Evolutionary conservation across 2,113 vertebrate genomes (phyloP), one percentile per base, ranked within the genome.

Genomic region (Lutjanus erythropterus): DNA sequence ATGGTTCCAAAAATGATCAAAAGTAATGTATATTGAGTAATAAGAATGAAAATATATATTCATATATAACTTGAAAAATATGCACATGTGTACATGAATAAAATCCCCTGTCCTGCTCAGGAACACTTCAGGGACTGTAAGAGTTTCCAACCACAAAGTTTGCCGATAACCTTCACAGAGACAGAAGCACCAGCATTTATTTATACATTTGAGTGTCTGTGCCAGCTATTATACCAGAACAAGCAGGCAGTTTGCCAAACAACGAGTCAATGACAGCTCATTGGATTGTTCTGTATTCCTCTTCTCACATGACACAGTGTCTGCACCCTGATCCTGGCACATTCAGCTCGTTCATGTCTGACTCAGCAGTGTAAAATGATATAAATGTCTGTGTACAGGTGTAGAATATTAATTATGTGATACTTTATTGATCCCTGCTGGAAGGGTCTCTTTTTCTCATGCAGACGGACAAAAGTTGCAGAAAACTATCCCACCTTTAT

Each of bases 161-260:
- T 56, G 56, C 73, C 2, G 8, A 31, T 19, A 41, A 19, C 68
- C 47, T 73, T 37, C 9, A 5, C 39, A 33, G 27, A 50, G 9
- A 11, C 19, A 6, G n/a, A 39, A 19, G 46, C 44, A 6, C 19
- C 31, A 44, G 52, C 52, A 21, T 47, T 65, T 35, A 14, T 58
- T 71, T 44, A 23, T 55, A 23, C 16, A 2, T 74, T 55, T 72
- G 33, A 1, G 35, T 31, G 2, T 33, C 31, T 19, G 52, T 59
- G 27, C 37, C 68, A 44, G 44, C 44, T n/a, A 2, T 69, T 46
- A 59, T 1, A 37, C 19, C 68, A 58, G 25, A 9, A 8, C 60
- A 42, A 42, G 19, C 19, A 7, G 69, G 44, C 52, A 27, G 39
- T 58, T 75, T n/a, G 39, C 61, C 74, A 77, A 68, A 31, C 10